Base-by-base conservation (phyloP, 2,797 vertebrate genomes). In the Catamblyrhynchus diadema region DNA sequence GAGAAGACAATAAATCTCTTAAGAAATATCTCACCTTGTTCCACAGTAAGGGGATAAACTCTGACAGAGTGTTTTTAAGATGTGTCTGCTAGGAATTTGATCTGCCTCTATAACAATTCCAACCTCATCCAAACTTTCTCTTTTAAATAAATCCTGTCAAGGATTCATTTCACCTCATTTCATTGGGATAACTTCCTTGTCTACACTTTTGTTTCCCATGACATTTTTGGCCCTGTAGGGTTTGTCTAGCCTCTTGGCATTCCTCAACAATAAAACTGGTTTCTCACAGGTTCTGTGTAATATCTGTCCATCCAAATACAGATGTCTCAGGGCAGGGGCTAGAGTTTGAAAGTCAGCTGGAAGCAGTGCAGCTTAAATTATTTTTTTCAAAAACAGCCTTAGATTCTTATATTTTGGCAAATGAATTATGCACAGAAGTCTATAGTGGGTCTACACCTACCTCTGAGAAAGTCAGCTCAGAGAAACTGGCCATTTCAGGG, bases 311-410 rank as follows among this genome's bases (percentile, higher is more conserved):
- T 62, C 6, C 8, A 54, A 80, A 59, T 6, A 9, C 2, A n/a
- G 45, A 23, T 2, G 28, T 10, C 4, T 33, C 21, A 61, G 13
- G 14, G 7, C 14, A 67, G 7, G 3, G 6, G 2, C 1, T 33
- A 47, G 11, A 88, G 8, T 41, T 50, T 77, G 25, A 8, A 86
- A 6, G 13, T 53, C 51, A 59, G 9, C 2, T 65, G 30, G 22
- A 93, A 28, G 14, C 5, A 71, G 21, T 3, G 8, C 1, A 44
- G 3, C 7, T 39, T 72, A 53, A 69, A 50, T 28, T 24, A 17
- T 19, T 79, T 62, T 62, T 70, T 41, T 6, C 0, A 30, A 32
- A 79, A 65, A 32, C 14, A 9, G 4, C 3, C 19, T 71, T 42
- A 24, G 17, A 57, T 37, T 75, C 9, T 45, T 50, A 15, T 17